phyloP scores from a whole-genome alignment of 2,113 vertebrate species.

The Beaufortia kweichowensis region DNA sequence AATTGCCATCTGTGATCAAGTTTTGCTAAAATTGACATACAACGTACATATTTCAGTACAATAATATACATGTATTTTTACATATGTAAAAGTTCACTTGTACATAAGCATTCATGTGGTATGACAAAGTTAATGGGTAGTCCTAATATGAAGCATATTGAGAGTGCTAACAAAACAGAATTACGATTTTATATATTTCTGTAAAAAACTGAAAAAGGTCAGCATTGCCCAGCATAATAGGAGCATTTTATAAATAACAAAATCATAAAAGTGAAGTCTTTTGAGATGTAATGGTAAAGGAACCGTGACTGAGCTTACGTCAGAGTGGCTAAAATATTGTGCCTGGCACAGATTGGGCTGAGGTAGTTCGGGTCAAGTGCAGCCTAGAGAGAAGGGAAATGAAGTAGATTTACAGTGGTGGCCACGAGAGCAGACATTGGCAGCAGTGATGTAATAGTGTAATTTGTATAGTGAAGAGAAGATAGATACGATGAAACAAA shows the following conservation, averaged over 20 bases:
- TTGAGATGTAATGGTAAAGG: conserved; percentile 42
- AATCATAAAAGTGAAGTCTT: conserved; percentile 54
- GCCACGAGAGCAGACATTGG: conserved; percentile 35
- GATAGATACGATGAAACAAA: background rate
- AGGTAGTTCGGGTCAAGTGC: conserved; percentile 28
- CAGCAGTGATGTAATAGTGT: conserved; percentile 21
- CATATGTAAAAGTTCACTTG: background rate
- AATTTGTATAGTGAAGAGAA: conserved; percentile 12
- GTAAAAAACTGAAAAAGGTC: conserved; percentile 41
- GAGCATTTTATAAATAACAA: conserved; percentile 45
- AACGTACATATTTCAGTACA: conserved; percentile 43
- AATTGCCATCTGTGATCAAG: conserved; percentile 15
- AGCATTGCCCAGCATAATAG: conserved; percentile 36
- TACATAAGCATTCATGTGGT: conserved; percentile 20
- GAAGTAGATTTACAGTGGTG: conserved; percentile 48
- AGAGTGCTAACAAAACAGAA: conserved; percentile 30
- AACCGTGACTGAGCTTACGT: conserved; percentile 48
- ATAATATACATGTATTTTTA: too few relatives aligned
- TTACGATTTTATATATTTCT: conserved; percentile 51
- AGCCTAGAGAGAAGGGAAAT: conserved; percentile 33
- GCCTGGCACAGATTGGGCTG: conserved; percentile 40
- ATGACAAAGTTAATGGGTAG: conserved; percentile 16
- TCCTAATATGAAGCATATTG: conserved; percentile 50
- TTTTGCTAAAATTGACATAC: conserved; percentile 34
- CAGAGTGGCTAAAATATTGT: conserved; percentile 51